phyloP scores from a whole-genome alignment of 64 coral and sea anemone species.

The Montipora capricornis region DNA sequence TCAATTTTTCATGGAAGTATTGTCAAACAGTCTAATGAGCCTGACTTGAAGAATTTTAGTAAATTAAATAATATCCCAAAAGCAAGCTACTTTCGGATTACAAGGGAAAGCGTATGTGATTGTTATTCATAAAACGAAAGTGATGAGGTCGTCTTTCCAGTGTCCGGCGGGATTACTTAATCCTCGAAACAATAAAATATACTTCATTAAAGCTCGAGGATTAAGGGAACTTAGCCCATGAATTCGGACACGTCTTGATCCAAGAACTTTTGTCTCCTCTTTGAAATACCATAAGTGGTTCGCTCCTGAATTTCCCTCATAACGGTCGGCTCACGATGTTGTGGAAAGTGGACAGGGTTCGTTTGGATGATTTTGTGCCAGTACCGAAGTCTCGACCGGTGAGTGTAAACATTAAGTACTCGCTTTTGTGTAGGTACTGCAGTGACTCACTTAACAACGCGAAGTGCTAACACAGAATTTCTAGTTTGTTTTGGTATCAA shows the following conservation, averaged over 20 bases:
- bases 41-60: no score
- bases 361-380: constrained; percentile 31
- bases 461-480: constrained; percentile 4
- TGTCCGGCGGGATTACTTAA: constrained; percentile 18
- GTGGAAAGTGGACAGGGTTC: constrained; percentile 54
- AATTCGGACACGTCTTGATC: background rate
- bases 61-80: no score
- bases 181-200: constrained; percentile 17
- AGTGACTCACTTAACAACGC: constrained; percentile 8
- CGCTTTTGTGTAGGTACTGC: constrained; percentile 60
- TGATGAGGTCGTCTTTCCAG: background rate
- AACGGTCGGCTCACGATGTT: background rate
- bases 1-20: no score
- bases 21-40: no score
- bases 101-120: no score
- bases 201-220: background rate
- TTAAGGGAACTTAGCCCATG: background rate
- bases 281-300: background rate
- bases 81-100: no score
- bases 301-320: no score
- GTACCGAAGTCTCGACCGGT: constrained; percentile 68
- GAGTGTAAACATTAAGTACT: background rate
- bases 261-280: background rate
- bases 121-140: no score
- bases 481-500: background rate